Conservation (phyloP, 1,140 invertebrate genomes). For the Homarus americanus region DNA sequence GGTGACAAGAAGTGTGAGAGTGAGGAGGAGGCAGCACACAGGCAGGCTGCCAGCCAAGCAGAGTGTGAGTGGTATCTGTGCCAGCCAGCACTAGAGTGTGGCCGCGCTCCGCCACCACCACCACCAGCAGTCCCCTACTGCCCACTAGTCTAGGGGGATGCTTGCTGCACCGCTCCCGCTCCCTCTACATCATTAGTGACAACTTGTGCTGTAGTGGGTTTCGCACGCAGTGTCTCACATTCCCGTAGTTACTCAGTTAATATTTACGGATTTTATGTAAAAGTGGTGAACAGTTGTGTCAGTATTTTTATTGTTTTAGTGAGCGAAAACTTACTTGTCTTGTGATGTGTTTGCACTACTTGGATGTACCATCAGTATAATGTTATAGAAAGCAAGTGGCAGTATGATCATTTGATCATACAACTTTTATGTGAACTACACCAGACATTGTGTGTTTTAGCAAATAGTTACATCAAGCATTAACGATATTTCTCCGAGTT, state of each 20-base stretch:
- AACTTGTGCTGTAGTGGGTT: slow-evolving; percentile 53
- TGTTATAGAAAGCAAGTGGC: slow-evolving; percentile 46
- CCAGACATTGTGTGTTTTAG: slow-evolving; percentile 33
- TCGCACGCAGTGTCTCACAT: slow-evolving; percentile 45
- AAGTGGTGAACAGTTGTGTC: slow-evolving; percentile 52
- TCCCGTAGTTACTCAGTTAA: slow-evolving; percentile 45
- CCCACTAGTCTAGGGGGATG: slow-evolving; percentile 64
- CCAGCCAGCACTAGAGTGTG: slow-evolving; percentile 44
- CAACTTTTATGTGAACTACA: slow-evolving; percentile 56
- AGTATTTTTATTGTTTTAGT: slow-evolving; percentile 46
- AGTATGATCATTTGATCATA: slow-evolving; percentile 53
- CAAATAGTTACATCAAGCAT: slow-evolving; percentile 33
- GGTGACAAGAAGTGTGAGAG: slow-evolving; percentile 70
- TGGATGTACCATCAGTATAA: slow-evolving; percentile 30
- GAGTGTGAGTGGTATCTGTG: slow-evolving; percentile 67
- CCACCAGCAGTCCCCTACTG: slow-evolving; percentile 57
- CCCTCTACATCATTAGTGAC: slow-evolving; percentile 38
- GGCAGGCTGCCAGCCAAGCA: slow-evolving; percentile 63
- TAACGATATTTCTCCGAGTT: slow-evolving; percentile 45
- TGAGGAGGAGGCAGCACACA: slow-evolving; percentile 66
- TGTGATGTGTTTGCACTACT: slow-evolving; percentile 42
- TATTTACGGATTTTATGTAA: slow-evolving; percentile 25
- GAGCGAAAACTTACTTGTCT: slow-evolving; percentile 44
- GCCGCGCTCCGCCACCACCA: slow-evolving; percentile 36
- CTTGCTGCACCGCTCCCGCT: slow-evolving; percentile 59